Evolutionary conservation across 1,140 invertebrate species (phyloP), one percentile per base, ranked within the genome.

Genomic region (Drosophila hydei): DNA sequence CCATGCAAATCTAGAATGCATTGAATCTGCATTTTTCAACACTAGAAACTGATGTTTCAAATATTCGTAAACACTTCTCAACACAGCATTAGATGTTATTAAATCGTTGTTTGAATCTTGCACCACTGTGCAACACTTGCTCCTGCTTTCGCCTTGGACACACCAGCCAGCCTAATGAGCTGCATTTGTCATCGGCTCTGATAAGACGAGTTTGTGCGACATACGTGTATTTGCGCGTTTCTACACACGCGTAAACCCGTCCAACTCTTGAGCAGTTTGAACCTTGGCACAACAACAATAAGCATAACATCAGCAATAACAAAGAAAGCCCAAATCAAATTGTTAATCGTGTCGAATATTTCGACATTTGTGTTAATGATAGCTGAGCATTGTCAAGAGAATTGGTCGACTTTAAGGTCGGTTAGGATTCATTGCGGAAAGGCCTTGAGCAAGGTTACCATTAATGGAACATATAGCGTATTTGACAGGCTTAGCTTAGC

Each of bases 341-440:
- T 61, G 52, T 62, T 50, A 56, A 69, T 73, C 23, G 33, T 36
- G 9, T 51, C 65, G 54, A 65, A 71, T 58, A 56, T 65, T 72
- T 65, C 19, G 38, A 38, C 42, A 63, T 18, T 50, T 47, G 47
- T 14, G n/a, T 14, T 48, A 65, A 56, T 52, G 36, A 19, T 14
- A 5, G 38, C 36, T 11, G 47, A 30, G 38, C 54, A 62, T 62
- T 65, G 52, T 27, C 16, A n/a, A 23, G 40, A 11, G 9, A 33
- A 33, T 33, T 30, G 7, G 27, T 30, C 21, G 30, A 65, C 27
- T 33, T 54, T 36, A 56, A 55, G 63, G 70, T 61, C 40, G 23
- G 18, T 42, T 43, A 38, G 23, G 48, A 61, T 59, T 59, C 52
- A 55, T 18, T 45, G 16, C 6, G n/a, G 14, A 11, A 33, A 14